Evolutionary conservation across 37 sponge, comb jelly and placozoan genomes (phyloP).

Genomic region (Ephydatia muelleri): DNA sequence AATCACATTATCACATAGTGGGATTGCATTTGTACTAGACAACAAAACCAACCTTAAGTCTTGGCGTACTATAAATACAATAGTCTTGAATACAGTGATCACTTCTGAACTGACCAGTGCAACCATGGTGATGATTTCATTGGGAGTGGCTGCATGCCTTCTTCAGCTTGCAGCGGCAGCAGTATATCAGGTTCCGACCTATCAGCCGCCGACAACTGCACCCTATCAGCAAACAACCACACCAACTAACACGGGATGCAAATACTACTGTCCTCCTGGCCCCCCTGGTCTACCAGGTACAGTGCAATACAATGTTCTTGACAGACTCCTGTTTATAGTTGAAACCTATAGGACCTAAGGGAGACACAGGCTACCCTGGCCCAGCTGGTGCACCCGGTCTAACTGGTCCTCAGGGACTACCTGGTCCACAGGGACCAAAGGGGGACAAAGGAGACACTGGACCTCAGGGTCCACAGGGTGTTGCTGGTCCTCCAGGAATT

Average conservation of each 20-base stretch:
- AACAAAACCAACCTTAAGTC: too few relatives aligned
- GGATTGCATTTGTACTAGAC: too few relatives aligned
- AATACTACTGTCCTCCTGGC: background rate
- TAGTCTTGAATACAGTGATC: too few relatives aligned
- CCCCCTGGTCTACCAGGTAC: background rate
- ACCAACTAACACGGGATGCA: background rate
- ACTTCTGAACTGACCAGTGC: too few relatives aligned
- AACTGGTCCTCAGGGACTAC: slow-evolving; percentile 48
- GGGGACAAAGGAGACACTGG: slow-evolving; percentile 42
- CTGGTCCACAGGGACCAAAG: slow-evolving; percentile 52
- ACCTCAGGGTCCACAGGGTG: slow-evolving; percentile 29
- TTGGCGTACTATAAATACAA: too few relatives aligned
- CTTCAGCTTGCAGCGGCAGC: background rate
- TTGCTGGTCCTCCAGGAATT: slow-evolving; percentile 17
- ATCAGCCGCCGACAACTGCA: background rate
- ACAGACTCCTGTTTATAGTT: background rate
- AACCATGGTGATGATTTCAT: background rate
- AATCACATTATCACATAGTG: too few relatives aligned
- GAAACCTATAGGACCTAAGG: background rate
- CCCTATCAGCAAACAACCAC: background rate
- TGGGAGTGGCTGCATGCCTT: background rate
- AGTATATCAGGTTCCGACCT: background rate
- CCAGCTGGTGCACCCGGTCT: background rate
- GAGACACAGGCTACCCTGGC: background rate
- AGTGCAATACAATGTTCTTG: background rate